Percentiles rank a stretch among this genome's conserved stretches.
Evolutionary conservation across 2,888 invertebrate genomes (phyloP).

Genomic region (Sphaeridia pumilis): DNA sequence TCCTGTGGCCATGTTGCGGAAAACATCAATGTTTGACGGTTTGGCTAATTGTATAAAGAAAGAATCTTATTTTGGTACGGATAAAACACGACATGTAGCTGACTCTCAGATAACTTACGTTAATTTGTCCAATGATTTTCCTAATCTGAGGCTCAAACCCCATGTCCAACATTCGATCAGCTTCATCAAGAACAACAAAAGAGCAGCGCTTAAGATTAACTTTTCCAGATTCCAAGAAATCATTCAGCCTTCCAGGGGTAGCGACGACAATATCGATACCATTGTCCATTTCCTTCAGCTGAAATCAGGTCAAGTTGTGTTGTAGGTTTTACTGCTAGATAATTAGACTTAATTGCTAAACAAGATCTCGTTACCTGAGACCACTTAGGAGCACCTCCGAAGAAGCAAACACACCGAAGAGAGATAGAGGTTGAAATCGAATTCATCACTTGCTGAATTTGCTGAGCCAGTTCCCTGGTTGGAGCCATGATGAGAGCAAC

Average conservation of each 20-base stretch:
- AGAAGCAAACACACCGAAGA: slow-evolving; percentile 87
- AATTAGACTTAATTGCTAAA: no score
- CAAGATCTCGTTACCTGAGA: slow-evolving; percentile 79
- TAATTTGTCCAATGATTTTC: slow-evolving; percentile 86
- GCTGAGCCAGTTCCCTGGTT: slow-evolving; percentile 80
- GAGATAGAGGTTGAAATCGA: slow-evolving; percentile 78
- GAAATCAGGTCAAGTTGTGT: slow-evolving; percentile 39
- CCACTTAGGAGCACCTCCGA: slow-evolving; percentile 95
- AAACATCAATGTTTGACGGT: slow-evolving; percentile 96
- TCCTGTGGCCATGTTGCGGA: slow-evolving; percentile 99
- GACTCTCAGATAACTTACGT: slow-evolving; percentile 41
- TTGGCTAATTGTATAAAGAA: slow-evolving; percentile 46
- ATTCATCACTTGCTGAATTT: slow-evolving; percentile 85
- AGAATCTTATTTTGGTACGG: neutral
- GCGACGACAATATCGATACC: slow-evolving; percentile 93
- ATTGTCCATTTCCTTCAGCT: slow-evolving; percentile 59
- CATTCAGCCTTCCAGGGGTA: slow-evolving; percentile 88
- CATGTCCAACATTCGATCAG: slow-evolving; percentile 98
- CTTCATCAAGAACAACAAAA: slow-evolving; percentile 83
- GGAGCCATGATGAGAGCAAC: slow-evolving; percentile 84
- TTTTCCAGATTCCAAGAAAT: slow-evolving; percentile 72
- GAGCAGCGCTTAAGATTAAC: slow-evolving; percentile 65
- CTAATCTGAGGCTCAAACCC: slow-evolving; percentile 96
- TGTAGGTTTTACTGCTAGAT: no score
- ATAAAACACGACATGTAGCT: neutral